Conservation (phyloP, 2,888 invertebrate genomes). For the Nomada ruficornis region DNA sequence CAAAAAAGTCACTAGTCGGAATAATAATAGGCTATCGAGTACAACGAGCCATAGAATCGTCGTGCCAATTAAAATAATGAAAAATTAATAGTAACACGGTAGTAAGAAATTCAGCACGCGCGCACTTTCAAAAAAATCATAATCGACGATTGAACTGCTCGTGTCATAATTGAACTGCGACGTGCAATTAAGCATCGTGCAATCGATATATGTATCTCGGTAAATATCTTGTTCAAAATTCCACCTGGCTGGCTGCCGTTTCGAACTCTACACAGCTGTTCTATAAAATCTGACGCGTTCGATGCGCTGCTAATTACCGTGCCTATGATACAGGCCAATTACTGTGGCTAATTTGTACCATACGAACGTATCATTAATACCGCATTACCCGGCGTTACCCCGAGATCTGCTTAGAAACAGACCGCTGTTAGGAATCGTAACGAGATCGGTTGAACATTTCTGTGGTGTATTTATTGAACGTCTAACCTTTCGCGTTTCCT, state of each 20-base stretch:
- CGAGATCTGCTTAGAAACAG: conserved; percentile 14
- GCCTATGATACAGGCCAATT: conserved; percentile 57
- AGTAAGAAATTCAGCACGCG: neutral
- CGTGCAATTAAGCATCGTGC: conserved; percentile 1
- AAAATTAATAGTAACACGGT: neutral
- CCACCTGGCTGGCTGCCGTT: conserved; percentile 3
- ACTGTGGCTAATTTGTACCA: conserved; percentile 42
- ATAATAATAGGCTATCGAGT: conserved; percentile 14
- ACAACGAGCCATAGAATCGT: neutral
- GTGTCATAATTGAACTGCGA: conserved; percentile 33
- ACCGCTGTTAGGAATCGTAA: conserved; percentile 35
- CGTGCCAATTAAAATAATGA: conserved; percentile 13
- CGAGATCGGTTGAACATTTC: conserved; percentile 41
- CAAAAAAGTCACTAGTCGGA: neutral
- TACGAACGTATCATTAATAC: conserved; percentile 63
- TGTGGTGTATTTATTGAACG: conserved; percentile 69
- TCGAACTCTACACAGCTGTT: conserved; percentile 44
- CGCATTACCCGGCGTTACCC: conserved; percentile 43
- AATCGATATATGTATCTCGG: conserved; percentile 5
- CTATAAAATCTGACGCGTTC: conserved; percentile 54
- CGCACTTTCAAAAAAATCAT: conserved; percentile 4
- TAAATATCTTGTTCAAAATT: conserved; percentile 36
- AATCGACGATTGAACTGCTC: too few species aligned
- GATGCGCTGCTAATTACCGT: conserved; percentile 54
- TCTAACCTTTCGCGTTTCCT: conserved; percentile 74